phyloP scores from a whole-genome alignment of 2,888 invertebrate genomes.

The Stegophylla sp. region DNA sequence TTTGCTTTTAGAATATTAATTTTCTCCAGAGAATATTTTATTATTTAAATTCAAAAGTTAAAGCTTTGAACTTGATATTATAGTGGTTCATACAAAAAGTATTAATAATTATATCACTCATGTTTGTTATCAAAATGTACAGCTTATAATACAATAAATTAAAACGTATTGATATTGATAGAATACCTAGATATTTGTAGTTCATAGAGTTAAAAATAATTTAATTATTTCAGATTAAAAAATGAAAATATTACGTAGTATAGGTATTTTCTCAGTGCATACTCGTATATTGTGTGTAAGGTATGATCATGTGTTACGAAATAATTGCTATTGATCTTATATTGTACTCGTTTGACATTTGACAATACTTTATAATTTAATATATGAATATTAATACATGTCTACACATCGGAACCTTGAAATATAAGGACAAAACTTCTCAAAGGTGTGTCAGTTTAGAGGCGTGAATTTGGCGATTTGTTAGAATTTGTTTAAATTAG shows the following conservation, averaged over 20 bases:
- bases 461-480: slow-evolving; percentile 42
- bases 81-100: neutral
- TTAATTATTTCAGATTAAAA: too few species aligned
- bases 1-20: too few species aligned
- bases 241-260: too few species aligned
- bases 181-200: too few species aligned
- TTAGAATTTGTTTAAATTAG: slow-evolving; percentile 26
- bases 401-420: slow-evolving; percentile 17
- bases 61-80: neutral
- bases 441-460: slow-evolving; percentile 25
- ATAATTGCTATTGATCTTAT: slow-evolving; percentile 23
- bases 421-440: slow-evolving; percentile 39
- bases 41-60: too few species aligned
- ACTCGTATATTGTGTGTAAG: neutral
- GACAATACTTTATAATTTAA: slow-evolving; percentile 50
- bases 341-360: slow-evolving; percentile 12
- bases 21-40: too few species aligned
- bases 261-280: neutral
- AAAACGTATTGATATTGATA: too few species aligned
- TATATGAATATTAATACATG: slow-evolving; percentile 40
- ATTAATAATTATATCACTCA: too few species aligned
- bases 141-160: too few species aligned
- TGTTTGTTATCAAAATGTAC: too few species aligned
- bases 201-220: too few species aligned
- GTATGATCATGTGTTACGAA: slow-evolving; percentile 7